Percentiles rank a stretch among this genome's conserved stretches.
Conservation (phyloP, 2,888 invertebrate genomes). For the Lysandra coridon region DNA sequence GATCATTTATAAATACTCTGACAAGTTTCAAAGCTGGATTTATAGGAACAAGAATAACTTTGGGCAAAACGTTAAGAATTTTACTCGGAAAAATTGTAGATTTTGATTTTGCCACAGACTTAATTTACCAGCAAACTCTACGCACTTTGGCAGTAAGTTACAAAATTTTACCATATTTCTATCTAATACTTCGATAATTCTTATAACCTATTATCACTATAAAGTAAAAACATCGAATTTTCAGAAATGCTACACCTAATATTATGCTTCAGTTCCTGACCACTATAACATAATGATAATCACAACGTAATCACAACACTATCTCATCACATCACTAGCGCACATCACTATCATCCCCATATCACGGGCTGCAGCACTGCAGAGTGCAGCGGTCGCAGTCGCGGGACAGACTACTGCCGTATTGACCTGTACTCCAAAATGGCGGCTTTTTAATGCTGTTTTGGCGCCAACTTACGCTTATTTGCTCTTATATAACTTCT, state of each 20-base stretch:
- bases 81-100: too few relatives aligned
- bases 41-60: too few relatives aligned
- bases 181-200: too few relatives aligned
- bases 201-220: neutral
- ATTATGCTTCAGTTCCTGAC: neutral
- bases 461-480: slow-evolving; percentile 25
- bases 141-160: neutral
- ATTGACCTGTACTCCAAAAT: slow-evolving; percentile 26
- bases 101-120: too few relatives aligned
- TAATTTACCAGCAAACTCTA: neutral
- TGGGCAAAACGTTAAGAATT: too few relatives aligned
- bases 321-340: neutral
- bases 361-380: slow-evolving; percentile 20
- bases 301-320: neutral
- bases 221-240: neutral
- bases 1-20: too few relatives aligned
- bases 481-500: slow-evolving; percentile 6
- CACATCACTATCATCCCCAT: neutral
- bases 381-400: slow-evolving; percentile 39
- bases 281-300: neutral
- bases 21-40: too few relatives aligned
- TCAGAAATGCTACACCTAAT: neutral
- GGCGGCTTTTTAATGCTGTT: slow-evolving; percentile 25
- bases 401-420: slow-evolving; percentile 37
- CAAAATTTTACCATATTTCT: neutral